Evolutionary conservation across 2,797 vertebrate species (phyloP), one percentile per base, ranked within the genome.

Genomic region (Sebastes minor): DNA sequence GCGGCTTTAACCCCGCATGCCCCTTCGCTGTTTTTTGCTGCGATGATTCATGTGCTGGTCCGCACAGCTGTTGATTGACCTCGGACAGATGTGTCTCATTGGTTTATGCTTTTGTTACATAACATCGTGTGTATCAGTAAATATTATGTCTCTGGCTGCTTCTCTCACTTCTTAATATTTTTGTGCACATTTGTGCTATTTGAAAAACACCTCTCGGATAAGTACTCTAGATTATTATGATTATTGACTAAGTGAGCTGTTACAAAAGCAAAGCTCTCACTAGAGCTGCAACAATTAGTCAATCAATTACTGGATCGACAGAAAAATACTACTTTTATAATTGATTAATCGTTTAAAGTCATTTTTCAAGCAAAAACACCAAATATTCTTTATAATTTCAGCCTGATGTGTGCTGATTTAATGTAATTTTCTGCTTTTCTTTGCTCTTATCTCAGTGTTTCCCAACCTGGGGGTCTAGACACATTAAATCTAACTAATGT

Each of bases 41-140:
- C 1, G 4, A 69, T 80, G 81, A 91, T 67, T 85, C 68, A 77
- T 71, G 27, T 59, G 55, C 60, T 25, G 38, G 18, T 71, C 71
- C 71, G 84, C 74, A 76, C 87, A 88, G 87, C 82, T 86, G 82
- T 70, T 81, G 80, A 84, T 88, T 79, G 85, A 89, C 83, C 80
- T 74, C 33, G 3, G 70, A 77, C 84, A 78, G 80, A 90, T 83
- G 75, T 78, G 27, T 86, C 25, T 69, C 23, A 75, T 80, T 78
- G 61, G 73, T 76, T 83, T 55, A 38, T 59, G 23, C 23, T 55
- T 63, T 60, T 65, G 38, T 81, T 79, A 30, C 74, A 72, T 76
- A 32, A 62, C 59, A 27, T 64, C 38, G 32, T 71, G 38, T 66
- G 20, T 33, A 28, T 78, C 66, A 53, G 53, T 80, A 6, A 64